These are phyloP conservation scores for Lepetodrilus schrolli DNA, from an alignment of 2,888 invertebrate genomes.

Conservation along the genomic window DNA sequence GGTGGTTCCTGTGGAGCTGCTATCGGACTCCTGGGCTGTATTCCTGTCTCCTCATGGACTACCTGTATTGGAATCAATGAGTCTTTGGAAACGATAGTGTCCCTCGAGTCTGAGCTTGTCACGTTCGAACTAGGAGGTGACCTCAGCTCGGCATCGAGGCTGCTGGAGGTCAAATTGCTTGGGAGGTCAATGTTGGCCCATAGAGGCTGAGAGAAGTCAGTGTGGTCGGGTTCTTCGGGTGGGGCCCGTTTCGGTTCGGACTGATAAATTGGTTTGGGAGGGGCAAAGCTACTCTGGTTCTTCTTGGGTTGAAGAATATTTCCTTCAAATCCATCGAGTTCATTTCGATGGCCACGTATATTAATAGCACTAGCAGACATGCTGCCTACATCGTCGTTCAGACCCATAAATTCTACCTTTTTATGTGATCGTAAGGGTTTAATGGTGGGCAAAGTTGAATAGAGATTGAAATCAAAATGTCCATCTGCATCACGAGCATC, in stretches of 20 bases:
- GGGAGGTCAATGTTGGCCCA: constrained; percentile 43
- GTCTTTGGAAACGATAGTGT: constrained; percentile 46
- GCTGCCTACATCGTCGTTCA: not conserved
- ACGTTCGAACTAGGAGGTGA: constrained; percentile 43
- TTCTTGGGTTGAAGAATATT: not conserved
- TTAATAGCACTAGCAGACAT: not conserved
- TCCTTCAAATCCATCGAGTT: not conserved
- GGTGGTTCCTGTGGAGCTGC: not conserved
- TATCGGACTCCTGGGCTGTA: not conserved
- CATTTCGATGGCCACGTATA: not conserved
- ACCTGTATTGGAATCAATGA: constrained; percentile 44
- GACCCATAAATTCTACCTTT: constrained; percentile 27
- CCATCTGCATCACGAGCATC: constrained; percentile 33
- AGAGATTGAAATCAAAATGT: constrained; percentile 44
- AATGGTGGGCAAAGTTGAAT: constrained; percentile 54
- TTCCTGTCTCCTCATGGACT: constrained; percentile 42
- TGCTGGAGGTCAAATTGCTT: not conserved
- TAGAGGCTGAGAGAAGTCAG: constrained; percentile 45
- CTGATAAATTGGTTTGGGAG: not conserved
- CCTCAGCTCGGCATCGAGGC: constrained; percentile 39
- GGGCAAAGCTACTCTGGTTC: constrained; percentile 3
- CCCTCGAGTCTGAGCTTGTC: constrained; percentile 47
- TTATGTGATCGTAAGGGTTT: constrained; percentile 46
- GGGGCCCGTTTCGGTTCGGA: not conserved
- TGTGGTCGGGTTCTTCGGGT: not conserved